Conservation (phyloP, 2,113 vertebrate genomes). For the Puma concolor region DNA sequence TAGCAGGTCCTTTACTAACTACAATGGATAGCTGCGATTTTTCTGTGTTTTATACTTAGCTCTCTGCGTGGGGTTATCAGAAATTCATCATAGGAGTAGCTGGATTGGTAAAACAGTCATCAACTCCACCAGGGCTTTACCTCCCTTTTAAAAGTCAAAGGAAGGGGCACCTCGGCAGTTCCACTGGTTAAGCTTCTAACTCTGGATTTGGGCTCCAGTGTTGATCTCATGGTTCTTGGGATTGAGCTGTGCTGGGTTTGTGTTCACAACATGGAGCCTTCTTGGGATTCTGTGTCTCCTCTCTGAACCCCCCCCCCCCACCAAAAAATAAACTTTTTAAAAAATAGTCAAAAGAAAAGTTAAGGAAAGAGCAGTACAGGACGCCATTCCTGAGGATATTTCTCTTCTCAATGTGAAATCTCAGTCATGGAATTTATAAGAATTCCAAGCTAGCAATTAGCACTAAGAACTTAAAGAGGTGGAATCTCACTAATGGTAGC, state of each 20-base stretch:
- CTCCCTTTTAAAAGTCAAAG: neutral
- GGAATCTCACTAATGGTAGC: neutral
- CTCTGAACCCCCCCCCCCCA: too few relatives aligned
- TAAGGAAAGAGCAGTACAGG: neutral
- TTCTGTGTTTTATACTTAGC: neutral
- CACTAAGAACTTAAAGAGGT: neutral
- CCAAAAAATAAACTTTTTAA: too few relatives aligned
- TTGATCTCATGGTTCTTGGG: too few relatives aligned
- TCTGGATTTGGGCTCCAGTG: too few relatives aligned
- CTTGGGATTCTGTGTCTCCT: too few relatives aligned
- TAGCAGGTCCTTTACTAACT: neutral
- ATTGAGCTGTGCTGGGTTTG: too few relatives aligned
- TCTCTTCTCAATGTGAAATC: neutral
- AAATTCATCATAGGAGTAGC: neutral
- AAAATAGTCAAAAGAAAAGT: neutral
- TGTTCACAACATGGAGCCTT: too few relatives aligned
- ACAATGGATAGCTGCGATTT: neutral
- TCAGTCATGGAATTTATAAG: neutral
- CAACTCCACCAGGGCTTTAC: neutral
- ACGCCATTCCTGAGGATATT: neutral
- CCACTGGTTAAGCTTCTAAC: too few relatives aligned
- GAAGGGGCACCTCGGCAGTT: neutral
- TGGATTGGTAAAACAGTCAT: neutral
- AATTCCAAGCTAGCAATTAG: neutral
- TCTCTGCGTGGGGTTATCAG: neutral